A percentile compares a stretch with the other conserved stretches of the same genome.
These are phyloP conservation scores for Ctenopoma multispine DNA, from an alignment of 2,797 vertebrate species.

Conservation along the genomic window DNA sequence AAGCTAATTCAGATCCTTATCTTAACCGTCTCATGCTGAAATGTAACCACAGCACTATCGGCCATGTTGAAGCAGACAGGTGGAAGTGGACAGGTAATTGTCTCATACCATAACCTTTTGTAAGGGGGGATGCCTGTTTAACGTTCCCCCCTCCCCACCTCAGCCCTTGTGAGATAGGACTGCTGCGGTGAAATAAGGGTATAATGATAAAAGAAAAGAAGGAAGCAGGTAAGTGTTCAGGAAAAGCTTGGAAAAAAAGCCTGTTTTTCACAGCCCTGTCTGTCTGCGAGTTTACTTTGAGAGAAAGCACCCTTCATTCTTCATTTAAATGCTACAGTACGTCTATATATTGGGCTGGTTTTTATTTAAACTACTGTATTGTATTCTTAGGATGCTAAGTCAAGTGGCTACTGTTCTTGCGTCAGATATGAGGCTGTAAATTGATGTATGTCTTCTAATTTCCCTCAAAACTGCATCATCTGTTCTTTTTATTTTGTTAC, in stretches of 20 bases:
- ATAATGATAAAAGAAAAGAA: constrained; percentile 22
- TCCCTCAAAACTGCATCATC: neutral
- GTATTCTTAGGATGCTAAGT: neutral
- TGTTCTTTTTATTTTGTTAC: neutral
- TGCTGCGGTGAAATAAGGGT: constrained; percentile 24
- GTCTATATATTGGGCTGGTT: neutral
- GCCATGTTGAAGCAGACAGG: constrained; percentile 72
- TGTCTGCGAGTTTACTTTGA: neutral
- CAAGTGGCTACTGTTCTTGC: neutral
- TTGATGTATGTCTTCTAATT: neutral
- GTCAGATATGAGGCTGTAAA: neutral
- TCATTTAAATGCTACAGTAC: neutral
- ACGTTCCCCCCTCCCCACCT: neutral
- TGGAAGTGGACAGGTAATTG: constrained; percentile 74
- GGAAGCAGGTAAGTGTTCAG: neutral
- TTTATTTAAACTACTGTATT: neutral
- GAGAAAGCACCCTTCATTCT: too few species aligned
- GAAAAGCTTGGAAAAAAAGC: neutral
- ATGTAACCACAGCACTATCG: constrained; percentile 70
- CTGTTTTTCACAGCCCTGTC: neutral
- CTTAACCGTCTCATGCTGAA: constrained; percentile 74
- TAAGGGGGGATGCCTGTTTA: constrained; percentile 70
- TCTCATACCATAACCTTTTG: constrained; percentile 76
- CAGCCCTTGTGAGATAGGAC: constrained; percentile 3
- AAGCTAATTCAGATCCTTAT: constrained; percentile 86